A percentile compares a stretch with the other conserved stretches of the same genome.
These are phyloP conservation scores for Anguilla obscura DNA, from an alignment of 2,797 vertebrate genomes.

Conservation along the genomic window DNA sequence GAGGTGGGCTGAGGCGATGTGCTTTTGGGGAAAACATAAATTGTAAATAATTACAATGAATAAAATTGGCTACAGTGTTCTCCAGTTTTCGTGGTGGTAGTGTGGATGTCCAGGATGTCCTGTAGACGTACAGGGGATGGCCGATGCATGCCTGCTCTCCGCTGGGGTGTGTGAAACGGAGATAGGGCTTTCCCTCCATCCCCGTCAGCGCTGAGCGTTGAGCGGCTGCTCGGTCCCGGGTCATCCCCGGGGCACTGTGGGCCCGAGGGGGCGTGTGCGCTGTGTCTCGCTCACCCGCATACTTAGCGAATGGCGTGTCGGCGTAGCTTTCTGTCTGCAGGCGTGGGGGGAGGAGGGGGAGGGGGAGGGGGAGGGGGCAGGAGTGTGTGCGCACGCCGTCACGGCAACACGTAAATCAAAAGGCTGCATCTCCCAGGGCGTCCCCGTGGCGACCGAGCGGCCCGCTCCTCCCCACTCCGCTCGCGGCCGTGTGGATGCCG, in stretches of 20 bases:
- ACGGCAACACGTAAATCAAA: slow-evolving; percentile 39
- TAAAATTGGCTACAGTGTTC: background rate
- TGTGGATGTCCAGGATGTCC: background rate
- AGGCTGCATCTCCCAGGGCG: background rate
- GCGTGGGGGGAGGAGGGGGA: background rate
- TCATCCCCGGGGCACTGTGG: background rate
- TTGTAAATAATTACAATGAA: background rate
- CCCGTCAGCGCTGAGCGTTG: background rate
- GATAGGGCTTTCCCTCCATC: background rate
- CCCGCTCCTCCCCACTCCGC: background rate
- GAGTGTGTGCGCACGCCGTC: slow-evolving; percentile 30
- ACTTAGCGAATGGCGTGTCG: slow-evolving; percentile 26
- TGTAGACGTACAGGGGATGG: background rate
- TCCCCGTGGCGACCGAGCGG: background rate
- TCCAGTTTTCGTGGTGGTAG: background rate
- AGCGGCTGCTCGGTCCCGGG: background rate
- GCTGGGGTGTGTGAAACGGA: background rate
- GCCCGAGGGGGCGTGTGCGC: background rate
- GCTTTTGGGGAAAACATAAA: background rate
- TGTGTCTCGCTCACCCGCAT: background rate
- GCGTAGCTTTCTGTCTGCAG: slow-evolving; percentile 33
- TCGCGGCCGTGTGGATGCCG: background rate
- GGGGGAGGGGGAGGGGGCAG: background rate
- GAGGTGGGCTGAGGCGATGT: background rate
- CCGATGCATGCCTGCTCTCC: background rate